Conservation (phyloP, 1,140 invertebrate species). For the Diuraphis noxia region DNA sequence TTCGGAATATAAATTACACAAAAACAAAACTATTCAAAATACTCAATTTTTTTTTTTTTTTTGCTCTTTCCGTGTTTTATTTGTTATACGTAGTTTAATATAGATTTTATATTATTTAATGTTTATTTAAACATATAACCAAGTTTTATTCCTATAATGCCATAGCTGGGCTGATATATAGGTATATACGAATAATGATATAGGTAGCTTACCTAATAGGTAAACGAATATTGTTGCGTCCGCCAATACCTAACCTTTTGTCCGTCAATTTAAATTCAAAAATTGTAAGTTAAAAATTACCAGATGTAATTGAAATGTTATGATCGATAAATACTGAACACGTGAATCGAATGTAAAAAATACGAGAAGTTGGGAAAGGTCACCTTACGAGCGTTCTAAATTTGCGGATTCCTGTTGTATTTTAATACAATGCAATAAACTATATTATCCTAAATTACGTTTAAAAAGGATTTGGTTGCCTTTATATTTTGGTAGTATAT, state of each 20-base stretch:
- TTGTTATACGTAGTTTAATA: background rate
- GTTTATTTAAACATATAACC: background rate
- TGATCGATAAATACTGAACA: background rate
- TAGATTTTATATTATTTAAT: background rate
- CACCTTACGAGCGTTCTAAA: too few species aligned
- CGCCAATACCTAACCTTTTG: too few species aligned
- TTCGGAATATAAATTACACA: background rate
- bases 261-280: background rate
- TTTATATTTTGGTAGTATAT: too few species aligned
- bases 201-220: background rate
- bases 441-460: too few species aligned
- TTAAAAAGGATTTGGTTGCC: too few species aligned
- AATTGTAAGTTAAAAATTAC: background rate
- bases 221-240: background rate
- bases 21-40: background rate
- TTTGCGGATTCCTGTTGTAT: too few species aligned
- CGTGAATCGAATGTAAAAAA: background rate
- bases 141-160: too few species aligned
- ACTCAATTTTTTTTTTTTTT: background rate
- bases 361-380: too few species aligned
- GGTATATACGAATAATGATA: too few species aligned
- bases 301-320: background rate
- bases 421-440: too few species aligned
- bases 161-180: too few species aligned
- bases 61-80: background rate